Evolutionary conservation across 2,888 invertebrate genomes (phyloP).

Genomic region (Dexiosoma caninum): DNA sequence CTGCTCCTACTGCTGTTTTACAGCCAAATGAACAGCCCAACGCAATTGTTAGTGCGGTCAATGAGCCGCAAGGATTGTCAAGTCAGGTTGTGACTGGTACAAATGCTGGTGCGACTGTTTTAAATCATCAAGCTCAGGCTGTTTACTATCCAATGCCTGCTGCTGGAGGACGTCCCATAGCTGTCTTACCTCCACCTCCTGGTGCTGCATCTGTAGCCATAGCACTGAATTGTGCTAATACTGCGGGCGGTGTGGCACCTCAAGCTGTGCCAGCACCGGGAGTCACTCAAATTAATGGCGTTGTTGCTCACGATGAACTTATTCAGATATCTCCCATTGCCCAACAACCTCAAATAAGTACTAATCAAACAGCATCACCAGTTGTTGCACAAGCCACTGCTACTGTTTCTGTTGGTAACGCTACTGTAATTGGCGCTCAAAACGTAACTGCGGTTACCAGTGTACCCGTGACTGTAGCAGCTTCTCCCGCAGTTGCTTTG

Average conservation of each 20-base stretch:
- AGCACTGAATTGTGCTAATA: constrained; percentile 69
- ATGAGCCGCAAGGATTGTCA: constrained; percentile 61
- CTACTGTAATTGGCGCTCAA: constrained; percentile 59
- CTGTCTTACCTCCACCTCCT: constrained; percentile 71
- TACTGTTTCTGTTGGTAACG: constrained; percentile 73
- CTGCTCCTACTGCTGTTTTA: constrained; percentile 48
- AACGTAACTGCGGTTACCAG: constrained; percentile 62
- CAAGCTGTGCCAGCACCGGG: constrained; percentile 65
- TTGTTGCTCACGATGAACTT: constrained; percentile 76
- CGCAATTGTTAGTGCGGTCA: constrained; percentile 63
- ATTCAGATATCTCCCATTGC: constrained; percentile 63
- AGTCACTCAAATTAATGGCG: constrained; percentile 75
- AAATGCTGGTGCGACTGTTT: constrained; percentile 51
- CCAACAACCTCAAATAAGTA: constrained; percentile 69
- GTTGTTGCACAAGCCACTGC: constrained; percentile 76
- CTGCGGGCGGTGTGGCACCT: constrained; percentile 63
- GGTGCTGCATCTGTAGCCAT: constrained; percentile 70
- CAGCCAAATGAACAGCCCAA: constrained; percentile 48
- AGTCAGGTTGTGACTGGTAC: constrained; percentile 63
- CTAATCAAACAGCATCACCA: constrained; percentile 75
- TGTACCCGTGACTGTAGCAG: constrained; percentile 59
- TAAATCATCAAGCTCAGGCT: constrained; percentile 68
- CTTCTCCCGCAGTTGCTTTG: constrained; percentile 35
- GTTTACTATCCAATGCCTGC: constrained; percentile 75
- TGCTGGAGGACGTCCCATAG: constrained; percentile 71